Evolutionary conservation across 2,888 invertebrate species (phyloP), one percentile per base, ranked within the genome.

Genomic region (Anoplius nigerrimus): DNA sequence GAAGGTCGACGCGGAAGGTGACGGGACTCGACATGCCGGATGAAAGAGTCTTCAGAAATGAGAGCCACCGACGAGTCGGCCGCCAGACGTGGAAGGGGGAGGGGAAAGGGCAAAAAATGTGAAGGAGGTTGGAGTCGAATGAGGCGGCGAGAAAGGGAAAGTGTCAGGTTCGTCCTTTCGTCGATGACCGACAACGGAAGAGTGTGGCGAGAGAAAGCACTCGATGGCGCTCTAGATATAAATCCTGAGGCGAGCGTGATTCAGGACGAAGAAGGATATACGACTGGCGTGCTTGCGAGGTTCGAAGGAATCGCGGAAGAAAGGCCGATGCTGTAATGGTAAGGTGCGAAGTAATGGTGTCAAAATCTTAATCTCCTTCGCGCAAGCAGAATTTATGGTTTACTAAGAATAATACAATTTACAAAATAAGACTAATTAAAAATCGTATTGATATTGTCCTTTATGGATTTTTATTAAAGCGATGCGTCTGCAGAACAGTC

Each of bases 191-290:
- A 5, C 48, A 6, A 18, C 13, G 5, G 48, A 48, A 16, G n/a
- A 48, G 18, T 18, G 48, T 16, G 48, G 48, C 48, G 16, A 48
- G 48, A 13, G 18, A 18, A 48, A 48, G 48, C 48, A 48, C 34
- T 55, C 55, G 34, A 11, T 18, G 55, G 52, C n/a, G 21, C 21
- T 16, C 48, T 56, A 24, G 68, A 65, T 43, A 65, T 69, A 61
- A 69, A 65, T 69, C 60, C 59, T 34, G 13, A 11, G 15, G 45
- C 56, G 43, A 69, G 65, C 65, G 68, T 69, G 65, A 65, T 56
- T 60, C 34, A 15, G 21, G 51, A 15, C 6, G 21, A 43, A n/a
- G n/a, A n/a, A n/a, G 34, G 45, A 69, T 65, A 56, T 69, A 60
- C 56, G 68, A 69, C 60, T 69, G 59, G 59, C 55, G 34, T 59